Evolutionary conservation across 2,113 vertebrate genomes (phyloP).

Genomic region (Lycocorax pyrrhopterus): DNA sequence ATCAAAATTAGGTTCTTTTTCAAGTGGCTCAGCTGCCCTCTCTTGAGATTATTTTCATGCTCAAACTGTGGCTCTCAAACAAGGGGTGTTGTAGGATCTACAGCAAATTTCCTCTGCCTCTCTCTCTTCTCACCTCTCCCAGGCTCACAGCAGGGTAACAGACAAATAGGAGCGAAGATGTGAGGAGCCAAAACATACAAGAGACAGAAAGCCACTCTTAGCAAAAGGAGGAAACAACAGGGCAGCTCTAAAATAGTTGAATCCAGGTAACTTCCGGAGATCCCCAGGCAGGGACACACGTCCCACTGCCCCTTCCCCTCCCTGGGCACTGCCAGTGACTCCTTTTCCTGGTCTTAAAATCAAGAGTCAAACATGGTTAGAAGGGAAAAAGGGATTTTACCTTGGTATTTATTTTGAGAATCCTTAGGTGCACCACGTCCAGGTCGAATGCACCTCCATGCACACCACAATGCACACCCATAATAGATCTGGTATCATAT

Average conservation of each 20-base stretch:
- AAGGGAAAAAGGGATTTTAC: too few species aligned
- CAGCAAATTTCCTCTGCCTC: neutral
- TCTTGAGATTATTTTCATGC: neutral
- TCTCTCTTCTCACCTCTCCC: neutral
- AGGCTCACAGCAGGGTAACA: neutral
- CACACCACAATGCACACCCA: too few species aligned
- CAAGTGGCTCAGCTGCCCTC: conserved; percentile 37
- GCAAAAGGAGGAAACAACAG: neutral
- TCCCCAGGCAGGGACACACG: neutral
- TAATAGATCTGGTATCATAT: too few species aligned
- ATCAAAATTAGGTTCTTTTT: conserved; percentile 8
- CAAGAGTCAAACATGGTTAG: too few species aligned
- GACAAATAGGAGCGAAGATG: neutral
- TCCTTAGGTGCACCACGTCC: too few species aligned
- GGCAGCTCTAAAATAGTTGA: neutral
- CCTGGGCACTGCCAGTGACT: rapidly evolving
- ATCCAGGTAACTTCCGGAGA: neutral
- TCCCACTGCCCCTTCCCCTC: neutral
- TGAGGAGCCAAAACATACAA: neutral
- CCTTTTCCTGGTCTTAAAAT: too few species aligned
- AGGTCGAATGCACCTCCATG: too few species aligned
- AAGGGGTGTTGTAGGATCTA: neutral
- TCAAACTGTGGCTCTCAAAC: neutral
- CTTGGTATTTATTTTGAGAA: too few species aligned
- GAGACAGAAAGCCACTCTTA: neutral